These are phyloP conservation scores for Entomyzon cyanotis DNA, from an alignment of 2,113 vertebrate species.

Conservation along the genomic window DNA sequence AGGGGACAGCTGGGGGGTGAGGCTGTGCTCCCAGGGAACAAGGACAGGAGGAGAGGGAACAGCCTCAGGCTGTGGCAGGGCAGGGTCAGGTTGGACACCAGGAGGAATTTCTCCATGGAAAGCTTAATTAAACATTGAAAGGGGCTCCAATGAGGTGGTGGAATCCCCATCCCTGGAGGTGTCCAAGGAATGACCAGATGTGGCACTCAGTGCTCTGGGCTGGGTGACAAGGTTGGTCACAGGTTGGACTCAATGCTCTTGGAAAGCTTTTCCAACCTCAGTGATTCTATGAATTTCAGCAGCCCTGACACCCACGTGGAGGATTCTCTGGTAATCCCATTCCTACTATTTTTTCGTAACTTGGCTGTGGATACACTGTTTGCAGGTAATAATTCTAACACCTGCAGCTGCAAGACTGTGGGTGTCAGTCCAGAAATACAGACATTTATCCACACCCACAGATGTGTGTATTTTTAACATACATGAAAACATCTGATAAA, in stretches of 20 bases:
- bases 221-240: not conserved
- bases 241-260: accelerated
- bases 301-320: not conserved
- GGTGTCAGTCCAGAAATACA: not conserved
- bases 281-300: not conserved
- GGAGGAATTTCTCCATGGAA: not conserved
- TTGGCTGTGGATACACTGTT: not conserved
- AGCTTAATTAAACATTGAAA: not conserved
- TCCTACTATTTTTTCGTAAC: not conserved
- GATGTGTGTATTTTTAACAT: not conserved
- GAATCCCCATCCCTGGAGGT: not conserved
- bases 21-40: not conserved
- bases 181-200: not conserved
- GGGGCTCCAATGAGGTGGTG: not conserved
- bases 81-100: accelerated
- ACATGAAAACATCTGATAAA: not conserved
- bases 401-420: not conserved
- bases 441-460: not conserved
- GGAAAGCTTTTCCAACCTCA: not conserved
- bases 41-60: not conserved
- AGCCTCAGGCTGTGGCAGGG: not conserved
- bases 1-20: accelerated
- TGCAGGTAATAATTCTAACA: not conserved
- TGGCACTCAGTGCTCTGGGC: not conserved
- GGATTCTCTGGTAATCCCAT: not conserved